phyloP scores from a whole-genome alignment of 2,888 invertebrate genomes.

The Callyntrura sp. region DNA sequence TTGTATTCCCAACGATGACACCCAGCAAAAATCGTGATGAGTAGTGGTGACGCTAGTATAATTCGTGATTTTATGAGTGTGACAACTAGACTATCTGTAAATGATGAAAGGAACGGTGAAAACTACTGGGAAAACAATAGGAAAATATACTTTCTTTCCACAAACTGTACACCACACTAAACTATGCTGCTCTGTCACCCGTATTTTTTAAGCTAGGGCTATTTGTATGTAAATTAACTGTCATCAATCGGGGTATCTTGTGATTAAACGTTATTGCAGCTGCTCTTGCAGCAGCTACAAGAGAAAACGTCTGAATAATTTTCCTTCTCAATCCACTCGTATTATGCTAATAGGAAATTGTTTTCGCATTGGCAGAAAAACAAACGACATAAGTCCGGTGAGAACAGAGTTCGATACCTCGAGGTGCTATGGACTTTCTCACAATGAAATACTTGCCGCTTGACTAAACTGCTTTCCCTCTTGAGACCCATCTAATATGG shows the following conservation, averaged over 20 bases:
- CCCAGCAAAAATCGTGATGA: conserved; percentile 11
- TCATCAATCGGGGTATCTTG: conserved; percentile 1
- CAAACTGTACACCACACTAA: not conserved
- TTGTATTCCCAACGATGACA: conserved; percentile 39
- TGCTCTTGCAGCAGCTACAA: not conserved
- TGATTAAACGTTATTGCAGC: conserved; percentile 12
- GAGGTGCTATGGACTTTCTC: conserved; percentile 73
- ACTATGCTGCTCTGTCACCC: not conserved
- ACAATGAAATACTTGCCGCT: conserved; percentile 77
- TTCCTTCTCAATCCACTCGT: conserved; percentile 15
- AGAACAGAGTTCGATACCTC: conserved; percentile 50
- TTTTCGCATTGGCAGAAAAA: conserved; percentile 4
- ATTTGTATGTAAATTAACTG: conserved; percentile 44
- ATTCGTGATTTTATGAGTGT: conserved; percentile 44
- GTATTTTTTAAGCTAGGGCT: not conserved
- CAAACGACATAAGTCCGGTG: conserved; percentile 37
- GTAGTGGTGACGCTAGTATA: conserved; percentile 27
- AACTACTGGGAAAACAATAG: not conserved
- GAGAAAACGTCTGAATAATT: conserved; percentile 41
- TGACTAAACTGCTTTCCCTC: conserved; percentile 77
- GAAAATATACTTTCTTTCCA: not conserved
- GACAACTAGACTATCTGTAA: conserved; percentile 1
- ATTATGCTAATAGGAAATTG: conserved; percentile 17
- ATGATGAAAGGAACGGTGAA: not conserved
- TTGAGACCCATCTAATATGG: conserved; percentile 77